These are phyloP conservation scores for Nipponacmea schrenckii DNA, from an alignment of 2,888 invertebrate species.

Conservation along the genomic window DNA sequence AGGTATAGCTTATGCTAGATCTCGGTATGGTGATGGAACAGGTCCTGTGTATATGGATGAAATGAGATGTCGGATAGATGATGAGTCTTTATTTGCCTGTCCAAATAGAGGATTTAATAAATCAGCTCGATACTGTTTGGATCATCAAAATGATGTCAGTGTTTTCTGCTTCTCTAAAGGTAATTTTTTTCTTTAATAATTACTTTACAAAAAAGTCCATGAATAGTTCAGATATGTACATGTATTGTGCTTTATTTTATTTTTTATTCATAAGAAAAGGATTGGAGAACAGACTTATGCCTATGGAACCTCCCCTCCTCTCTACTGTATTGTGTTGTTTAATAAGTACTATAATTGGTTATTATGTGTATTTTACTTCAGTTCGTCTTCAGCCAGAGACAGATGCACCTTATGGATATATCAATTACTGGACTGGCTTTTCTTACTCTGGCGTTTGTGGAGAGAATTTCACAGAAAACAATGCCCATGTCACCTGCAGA, in stretches of 20 bases:
- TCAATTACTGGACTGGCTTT: constrained; percentile 37
- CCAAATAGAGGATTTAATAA: constrained; percentile 44
- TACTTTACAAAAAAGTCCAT: too few relatives aligned
- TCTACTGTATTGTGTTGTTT: too few relatives aligned
- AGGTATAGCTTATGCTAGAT: constrained; percentile 32
- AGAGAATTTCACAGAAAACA: constrained; percentile 77
- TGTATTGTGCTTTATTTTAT: too few relatives aligned
- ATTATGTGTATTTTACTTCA: constrained; percentile 11
- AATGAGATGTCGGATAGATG: constrained; percentile 41
- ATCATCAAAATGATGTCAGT: constrained; percentile 45
- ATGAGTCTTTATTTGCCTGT: constrained; percentile 41
- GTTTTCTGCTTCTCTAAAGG: constrained; percentile 49
- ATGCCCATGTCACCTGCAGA: constrained; percentile 71
- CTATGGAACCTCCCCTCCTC: too few relatives aligned
- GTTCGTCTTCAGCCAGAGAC: constrained; percentile 36
- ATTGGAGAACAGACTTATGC: too few relatives aligned
- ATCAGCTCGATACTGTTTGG: constrained; percentile 36
- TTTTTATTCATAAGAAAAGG: too few relatives aligned
- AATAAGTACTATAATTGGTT: too few relatives aligned
- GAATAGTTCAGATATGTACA: too few relatives aligned
- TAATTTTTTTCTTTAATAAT: constrained; percentile 21
- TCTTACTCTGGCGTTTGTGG: constrained; percentile 73
- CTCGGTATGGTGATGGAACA: constrained; percentile 9
- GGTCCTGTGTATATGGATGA: constrained; percentile 46
- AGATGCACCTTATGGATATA: constrained; percentile 39